Evolutionary conservation across 1,140 invertebrate genomes (phyloP).

Genomic region (Calephelis virginiensis): DNA sequence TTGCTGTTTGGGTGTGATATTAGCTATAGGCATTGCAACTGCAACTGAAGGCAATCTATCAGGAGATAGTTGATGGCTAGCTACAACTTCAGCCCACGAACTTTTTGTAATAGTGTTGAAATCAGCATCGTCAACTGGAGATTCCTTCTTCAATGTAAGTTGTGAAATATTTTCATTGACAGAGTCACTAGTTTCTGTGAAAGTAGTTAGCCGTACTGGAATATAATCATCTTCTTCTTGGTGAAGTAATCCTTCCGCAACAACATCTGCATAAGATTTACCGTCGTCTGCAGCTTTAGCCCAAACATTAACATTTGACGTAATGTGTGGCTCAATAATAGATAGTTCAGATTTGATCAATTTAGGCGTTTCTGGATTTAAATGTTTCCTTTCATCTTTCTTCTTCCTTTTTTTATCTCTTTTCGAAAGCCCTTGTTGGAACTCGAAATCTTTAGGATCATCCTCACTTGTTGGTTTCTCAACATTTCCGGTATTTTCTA

Average conservation of each 20-base stretch:
- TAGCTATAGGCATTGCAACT: slow-evolving; percentile 21
- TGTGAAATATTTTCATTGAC: slow-evolving; percentile 4
- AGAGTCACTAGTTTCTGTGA: slow-evolving; percentile 20
- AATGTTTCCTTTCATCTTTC: slow-evolving; percentile 48
- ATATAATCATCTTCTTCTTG: slow-evolving; percentile 29
- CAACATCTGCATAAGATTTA: slow-evolving; percentile 81
- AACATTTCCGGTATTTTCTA: not conserved
- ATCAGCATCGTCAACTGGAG: slow-evolving; percentile 23
- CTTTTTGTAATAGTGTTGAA: slow-evolving; percentile 23
- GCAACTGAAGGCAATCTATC: slow-evolving; percentile 41
- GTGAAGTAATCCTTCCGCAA: slow-evolving; percentile 64
- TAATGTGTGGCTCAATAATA: not conserved
- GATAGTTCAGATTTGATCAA: not conserved
- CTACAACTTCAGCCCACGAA: slow-evolving; percentile 74
- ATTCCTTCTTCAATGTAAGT: not conserved
- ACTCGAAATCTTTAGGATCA: not conserved
- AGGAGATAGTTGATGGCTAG: slow-evolving; percentile 50
- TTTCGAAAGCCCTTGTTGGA: not conserved
- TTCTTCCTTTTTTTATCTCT: slow-evolving; percentile 46
- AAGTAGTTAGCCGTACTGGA: slow-evolving; percentile 14
- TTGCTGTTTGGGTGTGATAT: slow-evolving; percentile 26
- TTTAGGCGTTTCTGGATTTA: slow-evolving; percentile 15
- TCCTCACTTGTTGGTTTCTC: not conserved
- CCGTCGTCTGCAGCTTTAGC: slow-evolving; percentile 66
- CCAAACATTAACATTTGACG: slow-evolving; percentile 64